Conservation (phyloP, 1,140 invertebrate genomes). For the Lanistes nyassanus region DNA sequence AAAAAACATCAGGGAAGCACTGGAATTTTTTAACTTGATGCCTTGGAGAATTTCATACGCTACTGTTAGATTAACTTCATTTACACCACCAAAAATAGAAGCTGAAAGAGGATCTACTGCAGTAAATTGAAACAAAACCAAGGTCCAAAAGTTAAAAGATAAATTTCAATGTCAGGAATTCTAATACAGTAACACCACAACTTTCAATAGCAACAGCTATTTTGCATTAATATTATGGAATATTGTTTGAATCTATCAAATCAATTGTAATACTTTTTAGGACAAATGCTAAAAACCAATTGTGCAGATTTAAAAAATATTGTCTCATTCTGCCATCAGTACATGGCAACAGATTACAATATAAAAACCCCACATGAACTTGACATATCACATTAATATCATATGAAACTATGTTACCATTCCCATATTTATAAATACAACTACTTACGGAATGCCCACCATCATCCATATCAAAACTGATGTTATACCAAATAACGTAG, state of each 20-base stretch:
- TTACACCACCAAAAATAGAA: not conserved
- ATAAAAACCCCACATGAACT: too few species aligned
- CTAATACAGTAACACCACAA: not conserved
- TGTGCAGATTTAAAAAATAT: too few species aligned
- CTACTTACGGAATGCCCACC: conserved; percentile 55
- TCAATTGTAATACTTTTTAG: too few species aligned
- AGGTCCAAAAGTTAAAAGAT: not conserved
- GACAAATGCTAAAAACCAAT: too few species aligned
- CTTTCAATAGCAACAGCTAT: too few species aligned
- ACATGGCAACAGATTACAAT: too few species aligned
- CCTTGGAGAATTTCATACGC: not conserved
- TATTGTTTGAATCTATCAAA: too few species aligned
- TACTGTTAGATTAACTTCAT: not conserved
- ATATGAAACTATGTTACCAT: too few species aligned
- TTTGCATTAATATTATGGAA: too few species aligned
- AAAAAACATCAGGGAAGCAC: conserved; percentile 18
- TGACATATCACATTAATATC: too few species aligned
- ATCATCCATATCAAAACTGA: conserved; percentile 51
- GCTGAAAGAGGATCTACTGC: not conserved
- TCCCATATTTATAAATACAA: not conserved
- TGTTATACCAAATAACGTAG: conserved; percentile 43
- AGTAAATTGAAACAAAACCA: not conserved
- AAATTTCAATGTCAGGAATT: not conserved
- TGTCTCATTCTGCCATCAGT: too few species aligned
- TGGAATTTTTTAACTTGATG: not conserved